phyloP scores from a whole-genome alignment of 2,797 vertebrate genomes.

The Eulemur mongoz region DNA sequence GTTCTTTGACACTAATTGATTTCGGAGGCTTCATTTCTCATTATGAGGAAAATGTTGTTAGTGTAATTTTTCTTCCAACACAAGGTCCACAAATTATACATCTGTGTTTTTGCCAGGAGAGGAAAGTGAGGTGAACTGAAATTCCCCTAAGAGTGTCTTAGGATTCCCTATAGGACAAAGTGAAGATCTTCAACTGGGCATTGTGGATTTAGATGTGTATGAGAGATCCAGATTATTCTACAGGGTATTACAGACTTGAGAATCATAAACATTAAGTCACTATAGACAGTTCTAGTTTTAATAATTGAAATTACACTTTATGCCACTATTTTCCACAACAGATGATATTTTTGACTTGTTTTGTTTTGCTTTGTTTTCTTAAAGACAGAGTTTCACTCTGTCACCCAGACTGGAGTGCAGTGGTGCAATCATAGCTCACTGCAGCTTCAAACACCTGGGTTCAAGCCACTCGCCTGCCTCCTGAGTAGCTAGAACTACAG shows the following conservation, averaged over 20 bases:
- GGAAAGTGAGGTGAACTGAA: neutral
- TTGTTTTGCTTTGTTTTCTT: neutral
- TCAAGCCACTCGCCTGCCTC: no score
- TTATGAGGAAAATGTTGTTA: neutral
- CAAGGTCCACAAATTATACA: neutral
- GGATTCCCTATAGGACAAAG: neutral
- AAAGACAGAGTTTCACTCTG: no score
- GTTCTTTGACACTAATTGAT: neutral
- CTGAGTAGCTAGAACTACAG: no score
- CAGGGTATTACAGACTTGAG: neutral
- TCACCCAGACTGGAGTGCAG: no score
- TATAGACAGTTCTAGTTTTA: neutral
- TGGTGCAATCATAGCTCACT: no score
- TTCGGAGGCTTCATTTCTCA: neutral
- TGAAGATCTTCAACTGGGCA: neutral
- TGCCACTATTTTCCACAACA: neutral
- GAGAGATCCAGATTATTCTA: neutral
- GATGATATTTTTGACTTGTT: neutral
- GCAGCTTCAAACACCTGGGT: no score
- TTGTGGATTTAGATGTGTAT: neutral
- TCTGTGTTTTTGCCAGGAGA: neutral
- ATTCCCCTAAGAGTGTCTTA: neutral
- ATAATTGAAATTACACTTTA: neutral
- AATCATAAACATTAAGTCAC: neutral
- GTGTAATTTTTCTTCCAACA: neutral